A percentile compares a stretch with the other conserved stretches of the same genome.
These are phyloP conservation scores for Drosophila pseudotakahashii DNA, from an alignment of 2,888 invertebrate species.

Conservation along the genomic window DNA sequence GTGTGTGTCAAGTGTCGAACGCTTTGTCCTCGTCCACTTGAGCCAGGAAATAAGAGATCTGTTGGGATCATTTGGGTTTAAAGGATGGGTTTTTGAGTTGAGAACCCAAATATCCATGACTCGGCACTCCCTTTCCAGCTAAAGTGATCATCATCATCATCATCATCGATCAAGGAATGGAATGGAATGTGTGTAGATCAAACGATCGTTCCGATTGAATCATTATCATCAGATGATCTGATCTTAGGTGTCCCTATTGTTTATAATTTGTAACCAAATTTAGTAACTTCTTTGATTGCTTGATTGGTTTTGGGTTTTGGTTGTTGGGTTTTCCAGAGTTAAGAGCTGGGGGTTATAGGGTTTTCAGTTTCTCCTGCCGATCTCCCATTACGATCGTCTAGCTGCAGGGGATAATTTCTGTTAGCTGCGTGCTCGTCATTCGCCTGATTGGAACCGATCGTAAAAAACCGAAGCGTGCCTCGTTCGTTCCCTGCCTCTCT, in stretches of 20 bases:
- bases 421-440: slow-evolving; percentile 26
- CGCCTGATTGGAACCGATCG: slow-evolving; percentile 32
- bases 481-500: not conserved
- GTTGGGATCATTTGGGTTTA: not conserved
- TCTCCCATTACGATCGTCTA: slow-evolving; percentile 23
- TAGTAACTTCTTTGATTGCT: slow-evolving; percentile 11
- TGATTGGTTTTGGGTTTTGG: slow-evolving; percentile 7
- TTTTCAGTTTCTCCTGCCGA: slow-evolving; percentile 1
- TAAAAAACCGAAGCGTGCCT: slow-evolving; percentile 44
- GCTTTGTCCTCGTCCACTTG: slow-evolving; percentile 15
- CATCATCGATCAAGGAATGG: slow-evolving; percentile 29
- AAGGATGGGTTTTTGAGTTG: slow-evolving; percentile 11
- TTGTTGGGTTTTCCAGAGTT: not conserved
- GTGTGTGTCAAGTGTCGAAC: slow-evolving; percentile 55
- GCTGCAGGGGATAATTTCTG: slow-evolving; percentile 38
- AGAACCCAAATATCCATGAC: slow-evolving; percentile 18
- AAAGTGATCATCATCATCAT: too few relatives aligned
- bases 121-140: slow-evolving; percentile 30
- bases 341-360: not conserved
- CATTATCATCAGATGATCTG: slow-evolving; percentile 13
- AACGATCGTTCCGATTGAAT: slow-evolving; percentile 26
- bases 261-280: slow-evolving; percentile 38
- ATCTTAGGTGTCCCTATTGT: slow-evolving; percentile 7
- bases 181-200: slow-evolving; percentile 11
- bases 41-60: slow-evolving; percentile 17